phyloP scores from a whole-genome alignment of 2,888 invertebrate genomes.

The Protophormia terraenovae region DNA sequence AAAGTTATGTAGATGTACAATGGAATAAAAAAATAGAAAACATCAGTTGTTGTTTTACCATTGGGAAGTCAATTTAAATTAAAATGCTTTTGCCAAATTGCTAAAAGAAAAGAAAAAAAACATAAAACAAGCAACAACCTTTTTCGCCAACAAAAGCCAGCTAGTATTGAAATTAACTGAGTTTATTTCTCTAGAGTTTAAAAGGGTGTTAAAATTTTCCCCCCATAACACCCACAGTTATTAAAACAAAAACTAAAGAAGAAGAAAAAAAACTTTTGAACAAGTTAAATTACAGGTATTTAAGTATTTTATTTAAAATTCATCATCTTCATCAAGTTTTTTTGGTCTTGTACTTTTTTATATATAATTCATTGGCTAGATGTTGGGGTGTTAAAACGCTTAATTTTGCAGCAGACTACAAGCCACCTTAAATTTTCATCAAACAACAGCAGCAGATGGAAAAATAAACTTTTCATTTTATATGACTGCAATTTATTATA shows the following conservation, averaged over 20 bases:
- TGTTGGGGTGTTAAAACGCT: conserved; percentile 69
- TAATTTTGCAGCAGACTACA: conserved; percentile 51
- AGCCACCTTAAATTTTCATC: too few species aligned
- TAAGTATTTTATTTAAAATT: conserved; percentile 77
- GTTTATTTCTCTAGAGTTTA: conserved; percentile 61
- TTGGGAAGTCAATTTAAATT: conserved; percentile 71
- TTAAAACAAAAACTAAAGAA: too few species aligned
- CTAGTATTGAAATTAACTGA: conserved; percentile 65
- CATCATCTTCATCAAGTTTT: conserved; percentile 67
- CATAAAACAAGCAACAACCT: conserved; percentile 52
- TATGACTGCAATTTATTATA: conserved; percentile 71
- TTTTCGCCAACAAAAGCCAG: conserved; percentile 4
- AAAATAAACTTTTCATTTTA: conserved; percentile 51
- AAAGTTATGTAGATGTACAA: conserved; percentile 67
- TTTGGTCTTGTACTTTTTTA: too few species aligned
- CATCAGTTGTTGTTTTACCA: conserved; percentile 62
- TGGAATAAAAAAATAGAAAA: too few species aligned
- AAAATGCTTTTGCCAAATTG: conserved; percentile 65
- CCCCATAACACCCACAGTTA: background rate
- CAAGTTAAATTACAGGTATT: conserved; percentile 80
- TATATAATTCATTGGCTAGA: conserved; percentile 41
- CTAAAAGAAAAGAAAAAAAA: conserved; percentile 11
- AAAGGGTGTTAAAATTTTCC: background rate
- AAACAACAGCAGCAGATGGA: too few species aligned
- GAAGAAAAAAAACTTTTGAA: conserved; percentile 52